These are phyloP conservation scores for Epinotia brunnichana DNA, from an alignment of 2,888 invertebrate species.

Conservation along the genomic window DNA sequence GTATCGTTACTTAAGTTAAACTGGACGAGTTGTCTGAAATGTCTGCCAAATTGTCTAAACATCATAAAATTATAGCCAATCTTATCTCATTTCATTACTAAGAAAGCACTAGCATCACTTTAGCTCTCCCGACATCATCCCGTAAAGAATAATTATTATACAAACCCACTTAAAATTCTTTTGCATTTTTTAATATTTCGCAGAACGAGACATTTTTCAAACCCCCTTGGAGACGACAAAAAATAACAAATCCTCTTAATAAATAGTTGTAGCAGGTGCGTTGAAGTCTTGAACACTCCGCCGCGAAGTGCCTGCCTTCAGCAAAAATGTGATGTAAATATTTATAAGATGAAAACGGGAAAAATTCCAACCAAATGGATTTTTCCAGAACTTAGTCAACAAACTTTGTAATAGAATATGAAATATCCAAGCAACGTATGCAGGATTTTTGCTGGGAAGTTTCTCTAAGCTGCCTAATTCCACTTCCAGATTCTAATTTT, in stretches of 20 bases:
- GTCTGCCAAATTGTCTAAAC: neutral
- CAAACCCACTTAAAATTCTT: constrained; percentile 30
- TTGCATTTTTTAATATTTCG: constrained; percentile 36
- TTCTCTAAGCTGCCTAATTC: constrained; percentile 32
- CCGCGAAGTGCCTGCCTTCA: constrained; percentile 37
- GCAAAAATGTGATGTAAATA: constrained; percentile 42
- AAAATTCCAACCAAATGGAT: constrained; percentile 43
- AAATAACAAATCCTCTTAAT: constrained; percentile 36
- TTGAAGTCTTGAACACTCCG: constrained; percentile 36
- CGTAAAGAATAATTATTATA: constrained; percentile 41
- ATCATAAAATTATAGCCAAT: neutral
- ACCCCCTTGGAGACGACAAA: constrained; percentile 22
- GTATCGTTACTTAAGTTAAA: neutral
- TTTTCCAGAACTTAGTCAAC: constrained; percentile 40
- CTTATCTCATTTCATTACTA: neutral
- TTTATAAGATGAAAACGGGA: constrained; percentile 44
- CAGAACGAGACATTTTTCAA: constrained; percentile 30
- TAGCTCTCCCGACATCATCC: neutral
- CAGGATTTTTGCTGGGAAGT: constrained; percentile 36
- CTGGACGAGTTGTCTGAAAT: neutral
- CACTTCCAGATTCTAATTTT: constrained; percentile 18
- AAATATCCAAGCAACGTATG: constrained; percentile 34
- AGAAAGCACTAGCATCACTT: neutral
- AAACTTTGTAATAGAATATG: constrained; percentile 43
- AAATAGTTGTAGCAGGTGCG: constrained; percentile 43